These are phyloP conservation scores for Zaprionus gabonicus DNA, from an alignment of 1,140 invertebrate genomes.

Conservation along the genomic window DNA sequence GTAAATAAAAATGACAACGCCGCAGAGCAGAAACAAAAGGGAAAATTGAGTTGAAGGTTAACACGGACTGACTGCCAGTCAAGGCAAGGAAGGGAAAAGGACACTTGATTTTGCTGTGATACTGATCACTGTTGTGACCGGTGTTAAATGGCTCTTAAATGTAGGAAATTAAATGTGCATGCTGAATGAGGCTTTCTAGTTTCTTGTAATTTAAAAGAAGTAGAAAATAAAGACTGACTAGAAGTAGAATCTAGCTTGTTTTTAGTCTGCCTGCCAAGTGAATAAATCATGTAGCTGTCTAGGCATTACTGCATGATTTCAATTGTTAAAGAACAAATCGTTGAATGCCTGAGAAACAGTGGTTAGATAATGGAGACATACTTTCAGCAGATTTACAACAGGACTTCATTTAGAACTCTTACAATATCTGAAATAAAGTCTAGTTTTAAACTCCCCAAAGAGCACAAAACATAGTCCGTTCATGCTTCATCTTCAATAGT, in stretches of 20 bases:
- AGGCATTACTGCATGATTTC: too few relatives aligned
- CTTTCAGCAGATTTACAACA: too few relatives aligned
- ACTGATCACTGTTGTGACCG: background rate
- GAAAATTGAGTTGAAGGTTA: constrained; percentile 4
- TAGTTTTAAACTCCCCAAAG: background rate
- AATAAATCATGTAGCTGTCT: too few relatives aligned
- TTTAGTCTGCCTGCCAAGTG: too few relatives aligned
- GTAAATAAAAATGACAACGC: constrained; percentile 73
- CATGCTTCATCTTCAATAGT: too few relatives aligned
- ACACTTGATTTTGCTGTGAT: background rate
- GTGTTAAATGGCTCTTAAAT: background rate
- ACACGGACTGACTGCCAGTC: background rate
- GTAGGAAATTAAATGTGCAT: background rate
- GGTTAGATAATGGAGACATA: too few relatives aligned
- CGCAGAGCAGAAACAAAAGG: constrained; percentile 20
- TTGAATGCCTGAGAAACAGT: too few relatives aligned
- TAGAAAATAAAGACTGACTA: too few relatives aligned
- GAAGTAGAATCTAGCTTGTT: too few relatives aligned
- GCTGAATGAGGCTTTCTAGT: background rate
- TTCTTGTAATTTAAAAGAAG: background rate
- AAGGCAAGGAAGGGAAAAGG: background rate
- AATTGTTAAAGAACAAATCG: too few relatives aligned
- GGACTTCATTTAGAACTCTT: too few relatives aligned
- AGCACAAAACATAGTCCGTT: background rate
- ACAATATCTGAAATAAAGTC: background rate